Evolutionary conservation across 2,888 invertebrate species (phyloP).

Genomic region (Escarpia spicata): DNA sequence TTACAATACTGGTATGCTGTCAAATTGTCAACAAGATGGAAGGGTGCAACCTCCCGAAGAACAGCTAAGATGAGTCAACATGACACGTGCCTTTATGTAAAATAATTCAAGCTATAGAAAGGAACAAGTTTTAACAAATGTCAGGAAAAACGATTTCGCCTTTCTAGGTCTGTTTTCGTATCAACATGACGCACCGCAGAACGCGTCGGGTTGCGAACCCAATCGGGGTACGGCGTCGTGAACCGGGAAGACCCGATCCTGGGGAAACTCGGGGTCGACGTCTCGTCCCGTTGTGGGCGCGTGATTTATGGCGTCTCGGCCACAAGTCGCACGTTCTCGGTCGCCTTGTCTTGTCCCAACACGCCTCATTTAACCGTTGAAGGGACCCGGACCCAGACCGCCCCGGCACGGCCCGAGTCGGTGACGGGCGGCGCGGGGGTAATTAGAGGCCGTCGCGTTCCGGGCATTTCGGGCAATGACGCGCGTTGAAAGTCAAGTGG

Average conservation of each 20-base stretch:
- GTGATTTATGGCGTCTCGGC: not conserved
- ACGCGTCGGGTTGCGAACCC: not conserved
- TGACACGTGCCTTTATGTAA: no score
- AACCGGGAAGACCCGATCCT: not conserved
- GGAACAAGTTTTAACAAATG: not conserved
- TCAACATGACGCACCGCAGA: not conserved
- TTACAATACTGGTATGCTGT: no score
- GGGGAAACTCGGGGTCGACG: not conserved
- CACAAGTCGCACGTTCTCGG: constrained; percentile 6
- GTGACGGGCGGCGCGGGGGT: not conserved
- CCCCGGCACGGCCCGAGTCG: not conserved
- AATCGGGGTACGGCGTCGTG: not conserved
- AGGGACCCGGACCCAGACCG: not conserved
- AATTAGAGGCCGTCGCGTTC: not conserved
- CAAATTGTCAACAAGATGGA: no score
- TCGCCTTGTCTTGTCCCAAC: not conserved
- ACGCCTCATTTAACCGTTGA: not conserved
- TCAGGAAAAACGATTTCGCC: not conserved
- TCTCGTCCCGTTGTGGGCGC: not conserved
- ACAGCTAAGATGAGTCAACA: no score
- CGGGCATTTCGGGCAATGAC: constrained; percentile 4
- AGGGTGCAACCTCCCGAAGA: no score
- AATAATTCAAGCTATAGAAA: no score
- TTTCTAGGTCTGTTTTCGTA: not conserved
- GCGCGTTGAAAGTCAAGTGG: not conserved